Percentiles rank a stretch among this genome's conserved stretches.
These are phyloP conservation scores for Tylochromis polylepis DNA, from an alignment of 2,113 vertebrate species.

Conservation along the genomic window DNA sequence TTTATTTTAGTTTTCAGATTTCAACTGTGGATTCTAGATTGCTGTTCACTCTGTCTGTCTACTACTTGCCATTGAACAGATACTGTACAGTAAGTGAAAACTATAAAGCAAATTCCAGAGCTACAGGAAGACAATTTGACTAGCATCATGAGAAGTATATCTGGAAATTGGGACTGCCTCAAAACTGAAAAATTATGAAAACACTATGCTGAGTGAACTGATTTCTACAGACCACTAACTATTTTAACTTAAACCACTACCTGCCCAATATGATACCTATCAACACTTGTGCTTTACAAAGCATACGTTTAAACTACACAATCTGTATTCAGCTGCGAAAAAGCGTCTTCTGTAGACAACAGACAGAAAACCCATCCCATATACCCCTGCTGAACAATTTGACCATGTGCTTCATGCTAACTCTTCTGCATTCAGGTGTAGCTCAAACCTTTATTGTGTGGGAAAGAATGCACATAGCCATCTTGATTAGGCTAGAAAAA, in stretches of 20 bases:
- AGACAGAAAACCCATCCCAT: neutral
- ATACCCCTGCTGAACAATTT: neutral
- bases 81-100: fast-evolving
- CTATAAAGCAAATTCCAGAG: neutral
- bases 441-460: neutral
- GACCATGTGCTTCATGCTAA: neutral
- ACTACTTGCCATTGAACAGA: neutral
- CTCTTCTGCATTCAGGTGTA: neutral
- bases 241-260: neutral
- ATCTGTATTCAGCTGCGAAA: neutral
- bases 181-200: neutral
- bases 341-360: neutral
- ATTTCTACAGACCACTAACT: neutral
- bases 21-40: too few relatives aligned
- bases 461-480: neutral
- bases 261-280: neutral
- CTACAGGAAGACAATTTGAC: too few relatives aligned
- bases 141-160: neutral
- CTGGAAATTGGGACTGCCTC: neutral
- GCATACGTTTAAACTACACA: neutral
- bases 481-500: neutral
- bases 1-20: neutral
- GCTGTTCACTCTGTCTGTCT: neutral
- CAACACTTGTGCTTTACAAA: too few relatives aligned
- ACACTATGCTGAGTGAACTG: neutral